A percentile compares a stretch with the other conserved stretches of the same genome.
phyloP scores from a whole-genome alignment of 2,113 vertebrate genomes.

The Gopherus flavomarginatus region DNA sequence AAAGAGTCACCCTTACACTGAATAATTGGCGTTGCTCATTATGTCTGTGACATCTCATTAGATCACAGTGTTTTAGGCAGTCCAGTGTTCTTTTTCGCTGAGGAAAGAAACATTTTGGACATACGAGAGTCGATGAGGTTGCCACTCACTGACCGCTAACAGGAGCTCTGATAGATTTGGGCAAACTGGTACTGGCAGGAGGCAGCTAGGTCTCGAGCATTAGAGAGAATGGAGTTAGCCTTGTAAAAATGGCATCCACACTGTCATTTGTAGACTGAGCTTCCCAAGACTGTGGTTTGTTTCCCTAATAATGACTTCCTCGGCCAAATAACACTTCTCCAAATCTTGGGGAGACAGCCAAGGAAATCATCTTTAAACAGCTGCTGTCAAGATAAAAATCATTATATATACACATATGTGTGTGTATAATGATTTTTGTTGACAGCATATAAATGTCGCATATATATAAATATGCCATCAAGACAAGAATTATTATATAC shows the following conservation, averaged over 20 bases:
- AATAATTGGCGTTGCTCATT: neutral
- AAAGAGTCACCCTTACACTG: neutral
- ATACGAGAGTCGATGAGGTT: neutral
- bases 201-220: neutral
- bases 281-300: neutral
- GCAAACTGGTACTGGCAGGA: neutral
- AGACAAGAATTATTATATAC: too few species aligned
- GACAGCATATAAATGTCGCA: neutral
- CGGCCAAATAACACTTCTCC: conserved; percentile 11
- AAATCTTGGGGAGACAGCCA: conserved; percentile 8
- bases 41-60: neutral
- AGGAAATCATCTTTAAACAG: neutral
- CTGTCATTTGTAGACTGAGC: neutral
- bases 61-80: neutral
- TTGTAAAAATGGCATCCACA: neutral
- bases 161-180: neutral
- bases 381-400: conserved; percentile 12
- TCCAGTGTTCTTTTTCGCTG: neutral
- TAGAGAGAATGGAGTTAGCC: neutral
- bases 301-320: conserved; percentile 3
- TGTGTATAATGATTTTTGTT: neutral
- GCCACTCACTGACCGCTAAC: neutral
- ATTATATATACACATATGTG: neutral
- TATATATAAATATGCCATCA: neutral
- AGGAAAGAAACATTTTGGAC: neutral